Evolutionary conservation across 2,797 vertebrate species (phyloP), one percentile per base, ranked within the genome.

Genomic region (Leucoraja ocellata): DNA sequence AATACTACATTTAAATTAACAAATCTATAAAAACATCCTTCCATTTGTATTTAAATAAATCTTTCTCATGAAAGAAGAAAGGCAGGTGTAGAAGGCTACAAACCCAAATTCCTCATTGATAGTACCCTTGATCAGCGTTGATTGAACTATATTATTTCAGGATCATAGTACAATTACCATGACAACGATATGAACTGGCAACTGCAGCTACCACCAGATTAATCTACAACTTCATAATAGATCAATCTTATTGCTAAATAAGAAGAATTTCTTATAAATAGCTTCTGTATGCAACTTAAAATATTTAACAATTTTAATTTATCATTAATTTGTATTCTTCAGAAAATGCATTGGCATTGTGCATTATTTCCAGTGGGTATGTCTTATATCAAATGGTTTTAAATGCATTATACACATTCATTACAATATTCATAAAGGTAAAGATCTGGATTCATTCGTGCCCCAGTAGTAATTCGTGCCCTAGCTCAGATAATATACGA

Each of bases 161-260:
- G 97, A 98, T 98, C 98, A 96, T 96, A 96, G 96, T 96, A 96
- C 97, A 96, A 98, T 99, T 98, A 98, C 98, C 98, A 99, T 99
- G 98, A 98, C 98, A 99, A 99, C 98, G 97, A 95, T 96, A 97
- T 97, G 98, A 98, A 97, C 98, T 96, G 96, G 97, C 98, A 98
- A 98, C 97, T 96, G 84, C 96, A 96, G 97, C 96, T 97, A 95
- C 95, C 95, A 95, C 96, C 90, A 96, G 96, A 97, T 95, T 96
- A 96, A 97, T 96, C 96, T 95, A 95, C 94, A 95, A 95, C 96
- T 95, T 96, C 95, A 97, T 97, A 73, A 92, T 28, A 92, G 36
- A 73, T 92, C 21, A 76, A 92, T 74, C 68, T 25, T n/a, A 92
- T 76, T 92, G 25, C 58, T 95, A 95, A 94, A 94, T 93, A 94